phyloP scores from a whole-genome alignment of 2,113 vertebrate species.

The Varanus salvator region DNA sequence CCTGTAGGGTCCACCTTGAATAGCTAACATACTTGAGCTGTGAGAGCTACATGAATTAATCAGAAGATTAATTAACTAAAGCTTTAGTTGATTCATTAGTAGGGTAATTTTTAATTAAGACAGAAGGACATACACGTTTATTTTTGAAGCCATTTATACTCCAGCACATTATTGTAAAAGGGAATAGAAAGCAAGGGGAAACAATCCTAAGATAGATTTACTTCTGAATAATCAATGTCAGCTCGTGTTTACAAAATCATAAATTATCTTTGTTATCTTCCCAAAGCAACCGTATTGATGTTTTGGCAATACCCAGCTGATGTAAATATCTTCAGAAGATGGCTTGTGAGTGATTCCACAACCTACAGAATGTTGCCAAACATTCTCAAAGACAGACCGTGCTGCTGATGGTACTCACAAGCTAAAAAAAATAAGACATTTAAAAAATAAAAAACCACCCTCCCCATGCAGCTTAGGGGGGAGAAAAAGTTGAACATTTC shows the following conservation, averaged over 20 bases:
- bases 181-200: not conserved
- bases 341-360: no score
- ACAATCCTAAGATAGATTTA: not conserved
- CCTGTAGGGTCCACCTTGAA: not conserved
- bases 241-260: not conserved
- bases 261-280: not conserved
- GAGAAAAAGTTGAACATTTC: no score
- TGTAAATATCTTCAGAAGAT: no score
- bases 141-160: not conserved
- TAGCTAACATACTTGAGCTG: not conserved
- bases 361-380: no score
- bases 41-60: not conserved
- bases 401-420: no score
- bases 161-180: not conserved
- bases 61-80: slow-evolving; percentile 6
- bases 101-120: not conserved
- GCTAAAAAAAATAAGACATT: no score
- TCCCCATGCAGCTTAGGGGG: no score
- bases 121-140: not conserved
- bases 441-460: no score
- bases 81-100: not conserved
- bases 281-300: not conserved
- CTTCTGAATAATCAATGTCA: not conserved
- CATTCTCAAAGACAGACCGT: no score
- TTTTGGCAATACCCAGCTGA: not conserved